Percentiles rank a stretch among this genome's conserved stretches.
Evolutionary conservation across 2,113 vertebrate species (phyloP).

Genomic region (Lampris incognitus): DNA sequence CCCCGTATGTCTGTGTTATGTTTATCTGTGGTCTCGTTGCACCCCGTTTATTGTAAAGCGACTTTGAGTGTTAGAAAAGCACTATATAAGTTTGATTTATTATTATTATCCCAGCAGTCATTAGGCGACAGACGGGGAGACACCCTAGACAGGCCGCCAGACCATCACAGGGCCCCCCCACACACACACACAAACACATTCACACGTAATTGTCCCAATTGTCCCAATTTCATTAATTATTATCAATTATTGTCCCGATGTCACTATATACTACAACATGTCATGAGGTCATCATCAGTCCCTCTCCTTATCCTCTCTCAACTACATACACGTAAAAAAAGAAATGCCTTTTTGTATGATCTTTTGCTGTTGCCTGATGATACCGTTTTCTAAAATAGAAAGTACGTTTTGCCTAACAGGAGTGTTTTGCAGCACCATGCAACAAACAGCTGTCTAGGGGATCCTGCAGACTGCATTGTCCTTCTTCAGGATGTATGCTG

Average conservation of each 20-base stretch:
- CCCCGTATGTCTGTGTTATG: too few species aligned
- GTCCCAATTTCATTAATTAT: too few species aligned
- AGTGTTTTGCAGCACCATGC: neutral
- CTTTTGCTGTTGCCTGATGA: neutral
- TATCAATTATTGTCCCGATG: neutral
- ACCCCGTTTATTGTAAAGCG: too few species aligned
- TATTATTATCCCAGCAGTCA: too few species aligned
- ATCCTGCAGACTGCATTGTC: neutral
- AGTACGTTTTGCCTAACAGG: constrained; percentile 5
- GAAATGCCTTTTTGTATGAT: neutral
- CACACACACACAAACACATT: too few species aligned
- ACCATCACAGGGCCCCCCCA: too few species aligned
- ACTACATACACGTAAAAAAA: neutral
- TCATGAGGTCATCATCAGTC: neutral
- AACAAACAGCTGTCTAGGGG: neutral
- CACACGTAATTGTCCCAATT: too few species aligned
- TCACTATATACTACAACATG: neutral
- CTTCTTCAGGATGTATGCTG: constrained; percentile 7
- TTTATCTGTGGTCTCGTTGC: too few species aligned
- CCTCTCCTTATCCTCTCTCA: neutral
- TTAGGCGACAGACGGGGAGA: too few species aligned
- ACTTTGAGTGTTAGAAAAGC: too few species aligned
- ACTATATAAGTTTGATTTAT: too few species aligned
- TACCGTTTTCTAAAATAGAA: neutral
- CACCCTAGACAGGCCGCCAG: too few species aligned